Evolutionary conservation across 2,888 invertebrate species (phyloP).

Genomic region (Yponomeuta cagnagella): DNA sequence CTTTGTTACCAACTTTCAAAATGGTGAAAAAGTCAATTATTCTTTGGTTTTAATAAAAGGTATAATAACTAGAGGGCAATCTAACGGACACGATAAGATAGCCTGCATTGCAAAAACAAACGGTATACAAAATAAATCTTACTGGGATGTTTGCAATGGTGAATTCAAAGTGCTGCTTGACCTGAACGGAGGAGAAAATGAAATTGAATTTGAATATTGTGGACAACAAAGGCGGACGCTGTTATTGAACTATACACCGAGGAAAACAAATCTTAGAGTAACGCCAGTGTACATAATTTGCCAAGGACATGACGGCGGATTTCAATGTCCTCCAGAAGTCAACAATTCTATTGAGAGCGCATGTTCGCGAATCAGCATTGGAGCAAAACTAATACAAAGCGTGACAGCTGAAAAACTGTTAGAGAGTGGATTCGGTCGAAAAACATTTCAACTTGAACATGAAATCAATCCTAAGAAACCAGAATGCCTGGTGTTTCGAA

Average conservation of each 20-base stretch:
- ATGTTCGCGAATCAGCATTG: constrained; percentile 83
- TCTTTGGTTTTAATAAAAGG: constrained; percentile 78
- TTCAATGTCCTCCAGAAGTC: constrained; percentile 80
- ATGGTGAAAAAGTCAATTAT: constrained; percentile 77
- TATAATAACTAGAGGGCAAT: constrained; percentile 64
- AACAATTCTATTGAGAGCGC: constrained; percentile 83
- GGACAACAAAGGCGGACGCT: constrained; percentile 60
- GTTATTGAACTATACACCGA: constrained; percentile 73
- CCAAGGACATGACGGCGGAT: constrained; percentile 84
- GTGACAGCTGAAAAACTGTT: constrained; percentile 91
- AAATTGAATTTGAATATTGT: constrained; percentile 75
- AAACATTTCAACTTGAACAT: constrained; percentile 88
- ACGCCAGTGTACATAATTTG: constrained; percentile 91
- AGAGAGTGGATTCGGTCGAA: constrained; percentile 84
- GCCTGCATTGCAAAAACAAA: constrained; percentile 56
- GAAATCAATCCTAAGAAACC: constrained; percentile 73
- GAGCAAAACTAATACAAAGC: constrained; percentile 88
- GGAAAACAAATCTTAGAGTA: constrained; percentile 77
- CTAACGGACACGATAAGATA: constrained; percentile 58
- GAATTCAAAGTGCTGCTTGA: constrained; percentile 83
- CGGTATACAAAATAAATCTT: constrained; percentile 52
- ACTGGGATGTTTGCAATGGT: constrained; percentile 79
- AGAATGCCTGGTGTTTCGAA: constrained; percentile 84
- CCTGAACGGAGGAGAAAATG: constrained; percentile 78
- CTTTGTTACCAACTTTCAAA: constrained; percentile 76